Conservation (phyloP, 1,140 invertebrate genomes). For the Anoplolepis gracilipes region DNA sequence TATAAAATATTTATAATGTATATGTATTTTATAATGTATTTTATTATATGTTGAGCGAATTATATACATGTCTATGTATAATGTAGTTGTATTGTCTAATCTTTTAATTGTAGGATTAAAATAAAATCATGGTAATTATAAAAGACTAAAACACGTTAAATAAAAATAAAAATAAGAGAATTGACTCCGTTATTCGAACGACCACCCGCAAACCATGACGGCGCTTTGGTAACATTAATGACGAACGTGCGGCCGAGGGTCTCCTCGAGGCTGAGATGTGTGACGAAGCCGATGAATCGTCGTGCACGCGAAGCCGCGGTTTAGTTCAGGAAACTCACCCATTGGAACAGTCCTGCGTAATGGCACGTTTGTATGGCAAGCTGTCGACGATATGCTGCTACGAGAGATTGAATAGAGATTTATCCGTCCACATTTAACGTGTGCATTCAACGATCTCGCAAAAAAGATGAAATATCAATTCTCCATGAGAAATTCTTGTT, state of each 20-base stretch:
- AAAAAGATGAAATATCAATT: background rate
- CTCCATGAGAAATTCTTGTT: background rate
- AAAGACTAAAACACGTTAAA: background rate
- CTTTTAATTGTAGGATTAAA: background rate
- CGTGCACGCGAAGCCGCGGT: slow-evolving; percentile 47
- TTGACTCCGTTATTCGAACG: slow-evolving; percentile 38
- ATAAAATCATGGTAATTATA: background rate
- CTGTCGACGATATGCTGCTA: slow-evolving; percentile 7
- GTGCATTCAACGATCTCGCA: background rate
- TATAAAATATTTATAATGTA: background rate
- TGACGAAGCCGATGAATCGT: slow-evolving; percentile 52
- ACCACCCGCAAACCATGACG: slow-evolving; percentile 58
- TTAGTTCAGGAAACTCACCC: slow-evolving; percentile 43
- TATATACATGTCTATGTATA: background rate
- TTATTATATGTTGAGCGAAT: slow-evolving; percentile 3
- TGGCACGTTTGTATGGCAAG: slow-evolving; percentile 31
- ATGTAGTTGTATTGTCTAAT: background rate
- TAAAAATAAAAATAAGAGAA: background rate
- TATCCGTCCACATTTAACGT: background rate
- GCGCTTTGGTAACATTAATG: slow-evolving; percentile 46
- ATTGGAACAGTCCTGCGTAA: slow-evolving; percentile 28
- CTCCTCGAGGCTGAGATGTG: slow-evolving; percentile 44
- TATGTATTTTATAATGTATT: too few relatives aligned
- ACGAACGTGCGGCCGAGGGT: slow-evolving; percentile 34
- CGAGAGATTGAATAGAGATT: background rate